Evolutionary conservation across 2,888 invertebrate species (phyloP), one percentile per base, ranked within the genome.

Genomic region (Limenitis camilla): DNA sequence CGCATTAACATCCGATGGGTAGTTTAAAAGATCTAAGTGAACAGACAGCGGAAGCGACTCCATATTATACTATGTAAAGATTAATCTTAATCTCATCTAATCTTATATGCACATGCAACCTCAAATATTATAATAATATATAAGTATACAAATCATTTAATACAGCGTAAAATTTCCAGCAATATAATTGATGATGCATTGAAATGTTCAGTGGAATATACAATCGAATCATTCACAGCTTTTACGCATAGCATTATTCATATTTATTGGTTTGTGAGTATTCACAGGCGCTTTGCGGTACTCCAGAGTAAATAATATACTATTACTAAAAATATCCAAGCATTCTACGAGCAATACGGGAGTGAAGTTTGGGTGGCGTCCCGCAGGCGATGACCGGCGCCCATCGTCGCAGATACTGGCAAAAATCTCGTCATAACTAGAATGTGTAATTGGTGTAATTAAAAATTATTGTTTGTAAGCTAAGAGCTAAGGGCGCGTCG

Each of bases 341-440:
- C 31, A 40, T 36, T 38, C 35, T 33, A 49, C 44, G 42, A 52
- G 28, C 45, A 38, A 40, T 33, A 49, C 44, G 42, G 54, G 28
- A 53, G 35, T 35, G 47, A 59, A 56, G 58, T 65, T 72, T 55
- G 60, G 58, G 56, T 49, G 10, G 45, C 36, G 45, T 36, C 44
- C 44, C 36, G 45, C 29, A 45, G 45, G 28, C 45, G 47, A 53
- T 58, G 61, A 40, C 40, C 40, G 44, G 50, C 43, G 59, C 44
- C 28, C 11, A 50, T 47, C 59, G 61, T 61, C 60, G 66, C 62
- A 70, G 65, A 66, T 81, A 82, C 83, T 82, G 77, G 82, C 67
- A 69, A 69, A 67, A 73, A 81, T 81, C 85, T 75, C 71, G 83
- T 78, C 71, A 44, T 75, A 84, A 83, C 85, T 82, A 81, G 85